Percentiles rank a stretch among this genome's conserved stretches.
Evolutionary conservation across 37 sponge, comb jelly and placozoan genomes (phyloP).

Genomic region (Chondrosia reniformis): DNA sequence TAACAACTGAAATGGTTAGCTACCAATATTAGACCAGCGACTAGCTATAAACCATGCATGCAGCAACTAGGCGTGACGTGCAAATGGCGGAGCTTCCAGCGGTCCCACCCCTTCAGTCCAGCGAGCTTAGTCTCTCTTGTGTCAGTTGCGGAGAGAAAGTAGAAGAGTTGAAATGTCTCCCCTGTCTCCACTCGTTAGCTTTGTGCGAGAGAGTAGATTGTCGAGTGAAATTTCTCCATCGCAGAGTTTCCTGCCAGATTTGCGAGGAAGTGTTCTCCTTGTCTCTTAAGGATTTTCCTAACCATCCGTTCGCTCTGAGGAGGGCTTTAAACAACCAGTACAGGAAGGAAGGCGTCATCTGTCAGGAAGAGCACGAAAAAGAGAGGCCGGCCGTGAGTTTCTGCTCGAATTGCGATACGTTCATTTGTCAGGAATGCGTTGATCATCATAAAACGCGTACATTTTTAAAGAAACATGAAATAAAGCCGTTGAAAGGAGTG

Average conservation of each 20-base stretch:
- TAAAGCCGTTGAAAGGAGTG: too few species aligned
- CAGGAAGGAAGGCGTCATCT: conserved; percentile 1
- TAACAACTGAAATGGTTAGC: too few species aligned
- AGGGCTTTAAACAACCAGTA: too few species aligned
- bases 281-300: neutral
- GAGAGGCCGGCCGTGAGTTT: neutral
- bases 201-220: conserved; percentile 18
- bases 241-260: neutral
- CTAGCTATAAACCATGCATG: too few species aligned
- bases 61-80: too few species aligned
- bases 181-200: conserved; percentile 12
- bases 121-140: too few species aligned
- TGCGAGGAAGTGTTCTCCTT: neutral
- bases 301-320: conserved; percentile 1
- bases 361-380: neutral
- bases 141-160: conserved; percentile 6
- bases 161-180: conserved; percentile 1
- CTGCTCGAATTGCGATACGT: neutral
- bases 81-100: too few species aligned
- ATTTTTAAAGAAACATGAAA: too few species aligned
- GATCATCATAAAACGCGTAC: too few species aligned
- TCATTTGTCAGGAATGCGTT: conserved; percentile 14
- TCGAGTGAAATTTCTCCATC: neutral
- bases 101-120: too few species aligned
- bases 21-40: too few species aligned